Base-by-base conservation (phyloP, 53 echinoderm and acorn worm genomes). In the Arbacia lixula region DNA sequence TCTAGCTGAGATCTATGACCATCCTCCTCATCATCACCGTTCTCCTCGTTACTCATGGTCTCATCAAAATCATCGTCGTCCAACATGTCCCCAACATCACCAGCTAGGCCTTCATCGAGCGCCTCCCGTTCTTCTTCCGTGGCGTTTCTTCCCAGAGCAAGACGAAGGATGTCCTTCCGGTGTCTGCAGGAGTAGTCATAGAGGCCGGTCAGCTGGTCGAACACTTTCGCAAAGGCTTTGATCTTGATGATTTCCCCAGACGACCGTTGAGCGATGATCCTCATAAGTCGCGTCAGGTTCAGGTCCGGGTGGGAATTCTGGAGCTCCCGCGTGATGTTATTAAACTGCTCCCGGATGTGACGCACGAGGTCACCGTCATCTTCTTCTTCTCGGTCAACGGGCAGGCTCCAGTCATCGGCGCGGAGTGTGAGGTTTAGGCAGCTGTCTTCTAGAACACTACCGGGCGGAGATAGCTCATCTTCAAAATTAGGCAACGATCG, bases 201-300 rank as follows among this genome's bases (percentile, higher is more conserved):
- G 6, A 78, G 41, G 16, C 36, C 28, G 43, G 57, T 43, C 1
- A 60, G 3, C 2, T 78, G 79, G 14, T 40, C 37, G 39, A 78
- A 78, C 60, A 78, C 29, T 39, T 60, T 24, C 16, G 79, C 58
- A 40, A 60, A 78, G 17, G 79, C 58, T 60, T 78, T 57, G 61
- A 78, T 78, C 42, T 78, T 78, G 39, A 78, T 16, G 5, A 78
- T 3, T 17, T 9, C 25, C 37, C 37, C 16, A 0, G 79, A 25
- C 1, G 79, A 78, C 16, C 79, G 79, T 10, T 60, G 57, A 2
- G 79, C 79, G 3, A 78, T 27, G 21, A 78, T 9, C 17, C 60
- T 78, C 3, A 78, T 19, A 16, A 78, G 60, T 2, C 39, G 79
- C 14, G 79, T 78, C 61, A 60, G 39, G 60, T 57, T 78, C 16